A percentile compares a stretch with the other conserved stretches of the same genome.
These are phyloP conservation scores for Leiothrix lutea DNA, from an alignment of 2,113 vertebrate genomes.

Conservation along the genomic window DNA sequence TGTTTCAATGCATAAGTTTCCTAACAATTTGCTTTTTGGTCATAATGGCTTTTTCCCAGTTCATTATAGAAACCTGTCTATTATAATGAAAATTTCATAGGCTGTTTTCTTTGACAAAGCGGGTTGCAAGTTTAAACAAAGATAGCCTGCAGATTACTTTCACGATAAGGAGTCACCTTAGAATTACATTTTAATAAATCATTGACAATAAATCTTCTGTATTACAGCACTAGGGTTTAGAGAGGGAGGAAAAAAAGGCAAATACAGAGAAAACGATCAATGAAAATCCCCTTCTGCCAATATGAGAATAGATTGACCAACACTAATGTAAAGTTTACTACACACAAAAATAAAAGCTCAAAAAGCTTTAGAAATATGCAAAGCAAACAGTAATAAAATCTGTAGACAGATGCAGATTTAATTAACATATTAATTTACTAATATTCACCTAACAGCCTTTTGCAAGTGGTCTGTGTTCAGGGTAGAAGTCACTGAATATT, in stretches of 20 bases:
- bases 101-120: slow-evolving; percentile 80
- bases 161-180: slow-evolving; percentile 79
- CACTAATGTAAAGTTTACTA: slow-evolving; percentile 69
- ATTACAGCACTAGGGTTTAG: slow-evolving; percentile 72
- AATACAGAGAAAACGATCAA: slow-evolving; percentile 79
- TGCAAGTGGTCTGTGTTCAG: slow-evolving; percentile 11
- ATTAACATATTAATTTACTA: slow-evolving; percentile 67
- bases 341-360: slow-evolving; percentile 46
- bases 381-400: slow-evolving; percentile 71
- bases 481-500: slow-evolving; percentile 16
- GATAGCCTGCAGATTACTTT: slow-evolving; percentile 81
- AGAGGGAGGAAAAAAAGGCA: slow-evolving; percentile 66
- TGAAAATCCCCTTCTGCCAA: slow-evolving; percentile 79
- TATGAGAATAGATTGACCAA: slow-evolving; percentile 73
- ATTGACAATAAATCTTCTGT: slow-evolving; percentile 82
- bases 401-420: slow-evolving; percentile 68
- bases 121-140: slow-evolving; percentile 79
- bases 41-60: slow-evolving; percentile 77
- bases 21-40: slow-evolving; percentile 76
- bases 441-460: slow-evolving; percentile 63
- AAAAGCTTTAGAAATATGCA: slow-evolving; percentile 54
- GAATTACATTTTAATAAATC: slow-evolving; percentile 84
- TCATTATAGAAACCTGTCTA: slow-evolving; percentile 78
- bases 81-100: slow-evolving; percentile 81
- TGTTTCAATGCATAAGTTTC: slow-evolving; percentile 75